Base-by-base conservation (phyloP, 2,113 vertebrate genomes). In the Calidris pugnax region DNA sequence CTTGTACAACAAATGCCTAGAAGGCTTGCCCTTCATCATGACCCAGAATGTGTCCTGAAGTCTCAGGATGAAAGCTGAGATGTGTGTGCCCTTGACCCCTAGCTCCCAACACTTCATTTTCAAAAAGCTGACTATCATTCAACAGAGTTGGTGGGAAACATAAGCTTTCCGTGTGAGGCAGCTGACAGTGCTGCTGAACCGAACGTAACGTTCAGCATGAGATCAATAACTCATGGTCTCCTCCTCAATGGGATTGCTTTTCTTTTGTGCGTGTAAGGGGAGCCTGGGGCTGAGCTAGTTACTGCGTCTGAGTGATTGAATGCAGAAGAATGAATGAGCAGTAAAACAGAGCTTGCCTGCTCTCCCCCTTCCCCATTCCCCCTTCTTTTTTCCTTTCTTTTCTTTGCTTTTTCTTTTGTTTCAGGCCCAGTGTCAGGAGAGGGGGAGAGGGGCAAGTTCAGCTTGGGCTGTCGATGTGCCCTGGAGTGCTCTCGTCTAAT, bases 181-280 rank as follows among this genome's bases (percentile, higher is more conserved):
- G 63, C 43, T 95, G 92, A 93, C 93, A 90, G 89, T 71, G 94
- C 82, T 85, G 68, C 80, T 97, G 90, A 98, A 97, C 96, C 72
- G 43, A 97, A 93, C 67, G 7, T 91, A 95, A 90, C 67, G 64
- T 97, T 96, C 95, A 95, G 96, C 94, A 91, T 85, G 85, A 95
- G 94, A 93, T 97, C 89, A 90, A 89, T 95, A 96, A 96, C 95
- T 95, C 93, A 94, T 7, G 77, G 67, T 95, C 87, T 96, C 79
- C 62, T 88, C 95, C 91, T 98, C 98, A 98, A 97, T 97, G 89
- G 96, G 80, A 89, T 94, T 97, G 72, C 63, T 95, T 97, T 95
- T 92, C 94, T 94, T 97, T 97, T 97, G 93, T 97, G 71, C 83
- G 43, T 96, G 90, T 78, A 96, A 97, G 77, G 74, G 73, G 90